A percentile compares a stretch with the other conserved stretches of the same genome.
These are phyloP conservation scores for Pterostichus madidus DNA, from an alignment of 2,888 invertebrate species.

Conservation along the genomic window DNA sequence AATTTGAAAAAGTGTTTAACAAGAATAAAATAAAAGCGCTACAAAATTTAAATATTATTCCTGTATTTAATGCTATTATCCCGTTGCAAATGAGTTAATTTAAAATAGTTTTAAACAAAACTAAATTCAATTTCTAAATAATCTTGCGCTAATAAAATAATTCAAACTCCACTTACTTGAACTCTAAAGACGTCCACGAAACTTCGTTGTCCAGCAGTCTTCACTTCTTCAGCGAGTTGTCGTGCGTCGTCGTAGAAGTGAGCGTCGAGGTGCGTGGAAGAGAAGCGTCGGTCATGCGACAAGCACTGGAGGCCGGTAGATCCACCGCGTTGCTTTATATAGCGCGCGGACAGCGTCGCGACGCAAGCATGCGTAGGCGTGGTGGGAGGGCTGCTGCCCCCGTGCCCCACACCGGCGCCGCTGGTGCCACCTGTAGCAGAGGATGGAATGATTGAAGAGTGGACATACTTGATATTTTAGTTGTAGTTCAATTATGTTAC, in stretches of 20 bases:
- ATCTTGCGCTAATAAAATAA: not conserved
- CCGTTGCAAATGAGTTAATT: no score
- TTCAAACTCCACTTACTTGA: not conserved
- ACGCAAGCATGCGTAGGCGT: conserved; percentile 40
- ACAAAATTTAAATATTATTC: no score
- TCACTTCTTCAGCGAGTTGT: no score
- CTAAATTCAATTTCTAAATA: not conserved
- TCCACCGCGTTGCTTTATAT: conserved; percentile 30
- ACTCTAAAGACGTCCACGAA: no score
- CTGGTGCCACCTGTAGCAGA: conserved; percentile 37
- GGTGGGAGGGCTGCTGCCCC: conserved; percentile 29
- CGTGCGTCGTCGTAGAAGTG: no score
- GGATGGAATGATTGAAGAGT: not conserved
- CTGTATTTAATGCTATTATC: no score
- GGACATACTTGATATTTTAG: not conserved
- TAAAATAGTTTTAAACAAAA: no score
- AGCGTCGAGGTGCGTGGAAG: not conserved
- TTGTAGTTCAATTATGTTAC: no score
- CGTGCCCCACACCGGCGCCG: conserved; percentile 21
- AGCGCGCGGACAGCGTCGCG: conserved; percentile 12
- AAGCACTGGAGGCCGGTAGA: conserved; percentile 48
- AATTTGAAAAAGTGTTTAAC: no score
- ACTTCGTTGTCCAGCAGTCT: no score
- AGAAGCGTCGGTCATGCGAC: conserved; percentile 34
- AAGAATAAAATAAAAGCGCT: no score